Base-by-base conservation (phyloP, 2,888 invertebrate species). In the Bugula neritina region DNA sequence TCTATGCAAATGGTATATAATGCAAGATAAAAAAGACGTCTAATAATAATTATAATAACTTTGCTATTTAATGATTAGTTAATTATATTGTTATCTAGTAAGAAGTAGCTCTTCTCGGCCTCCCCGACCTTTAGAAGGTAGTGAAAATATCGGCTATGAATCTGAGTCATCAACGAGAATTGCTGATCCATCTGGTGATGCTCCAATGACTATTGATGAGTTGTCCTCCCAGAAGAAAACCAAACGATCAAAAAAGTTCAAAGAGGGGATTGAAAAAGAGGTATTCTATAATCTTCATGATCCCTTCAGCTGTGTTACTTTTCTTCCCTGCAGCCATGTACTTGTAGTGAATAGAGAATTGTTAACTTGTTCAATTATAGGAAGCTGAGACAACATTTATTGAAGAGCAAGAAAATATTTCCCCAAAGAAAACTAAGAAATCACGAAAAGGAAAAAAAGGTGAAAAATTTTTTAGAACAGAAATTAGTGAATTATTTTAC, bases 161-260 rank as follows among this genome's bases (percentile, higher is more conserved):
- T 29, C 63, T 13, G 63, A 31, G 5, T 43, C 43, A 43, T 17
- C 43, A 43, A 43, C 10, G 5, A 27, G 27, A n/a, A 57, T 10
- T 10, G 52, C 10, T 21, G 57, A n/a, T 10, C 31, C 31, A 3
- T 27, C 63, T 29, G 5, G 3, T 63, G 63, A 63, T 27, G 17
- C 29, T n/a, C 63, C 63, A 31, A 63, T 63, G 63, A 63, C 63
- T 3, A 63, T 63, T 13, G 63, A 63, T 25, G 63, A 63, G n/a
- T 31, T 63, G 1, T 13, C 63, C 13, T 31, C 21, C 2, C 2
- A 21, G 3, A 31, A 5, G 5, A 63, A 63, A n/a, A 10, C 31
- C 13, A 63, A 63, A 34, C 27, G 31, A 63, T 10, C 29, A 63
- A 63, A 63, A 31, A 63, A 63, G 27, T 31, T 10, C 27, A 63